Evolutionary conservation across 1,140 invertebrate genomes (phyloP).

Genomic region (Spodoptera frugiperda): DNA sequence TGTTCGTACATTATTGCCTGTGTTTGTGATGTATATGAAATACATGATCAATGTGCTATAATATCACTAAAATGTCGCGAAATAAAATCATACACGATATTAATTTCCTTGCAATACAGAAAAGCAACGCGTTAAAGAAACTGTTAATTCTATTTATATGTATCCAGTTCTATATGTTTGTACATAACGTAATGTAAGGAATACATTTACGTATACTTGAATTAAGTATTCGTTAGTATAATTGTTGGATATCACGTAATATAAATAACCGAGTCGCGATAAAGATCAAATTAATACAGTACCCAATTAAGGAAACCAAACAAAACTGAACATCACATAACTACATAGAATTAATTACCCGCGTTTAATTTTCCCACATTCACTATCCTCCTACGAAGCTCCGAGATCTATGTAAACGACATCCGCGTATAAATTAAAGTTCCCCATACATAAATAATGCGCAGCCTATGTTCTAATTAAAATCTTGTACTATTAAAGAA

Average conservation of each 20-base stretch:
- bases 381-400: neutral
- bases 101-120: too few species aligned
- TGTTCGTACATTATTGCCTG: too few species aligned
- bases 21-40: too few species aligned
- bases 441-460: constrained; percentile 63
- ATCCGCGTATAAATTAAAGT: constrained; percentile 56
- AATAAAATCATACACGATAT: too few species aligned
- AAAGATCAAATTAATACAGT: constrained; percentile 4
- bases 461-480: constrained; percentile 68
- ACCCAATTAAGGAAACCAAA: constrained; percentile 11
- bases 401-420: constrained; percentile 13
- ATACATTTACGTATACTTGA: neutral
- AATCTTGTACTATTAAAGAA: constrained; percentile 70
- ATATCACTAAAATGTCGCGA: too few species aligned
- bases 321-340: constrained; percentile 25
- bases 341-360: constrained; percentile 20
- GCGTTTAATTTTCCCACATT: constrained; percentile 4
- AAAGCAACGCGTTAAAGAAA: too few species aligned
- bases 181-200: too few species aligned
- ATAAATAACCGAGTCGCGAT: neutral
- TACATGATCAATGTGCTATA: too few species aligned
- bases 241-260: neutral
- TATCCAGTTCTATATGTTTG: neutral
- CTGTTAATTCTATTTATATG: too few species aligned
- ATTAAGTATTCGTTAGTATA: neutral